phyloP scores from a whole-genome alignment of 2,888 invertebrate species.

The Archaeoteleia sp. region DNA sequence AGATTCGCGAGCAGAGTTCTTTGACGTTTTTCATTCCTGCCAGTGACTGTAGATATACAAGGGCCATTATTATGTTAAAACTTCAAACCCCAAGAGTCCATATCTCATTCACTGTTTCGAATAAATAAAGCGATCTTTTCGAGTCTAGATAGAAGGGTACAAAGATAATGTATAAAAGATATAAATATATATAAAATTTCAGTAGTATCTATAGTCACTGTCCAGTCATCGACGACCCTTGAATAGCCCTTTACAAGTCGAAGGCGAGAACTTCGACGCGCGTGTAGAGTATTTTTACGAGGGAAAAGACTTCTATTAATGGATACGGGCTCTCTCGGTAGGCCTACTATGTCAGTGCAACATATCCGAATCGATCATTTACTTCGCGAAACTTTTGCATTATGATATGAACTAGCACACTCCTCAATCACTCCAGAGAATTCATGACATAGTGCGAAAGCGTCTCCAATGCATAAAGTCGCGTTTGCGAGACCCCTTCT shows the following conservation, averaged over 20 bases:
- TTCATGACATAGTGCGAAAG: conserved; percentile 19
- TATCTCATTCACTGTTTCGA: no score
- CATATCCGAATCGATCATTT: conserved; percentile 28
- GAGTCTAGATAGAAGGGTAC: no score
- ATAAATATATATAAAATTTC: neutral
- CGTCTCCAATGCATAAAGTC: conserved; percentile 4
- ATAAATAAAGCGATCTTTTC: no score
- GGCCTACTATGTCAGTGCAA: conserved; percentile 19
- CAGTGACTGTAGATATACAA: no score
- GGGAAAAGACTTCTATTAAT: conserved; percentile 23
- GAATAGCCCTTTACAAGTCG: conserved; percentile 11
- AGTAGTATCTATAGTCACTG: no score
- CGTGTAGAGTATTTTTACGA: conserved; percentile 37
- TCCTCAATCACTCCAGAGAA: conserved; percentile 34
- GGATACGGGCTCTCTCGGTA: conserved; percentile 12
- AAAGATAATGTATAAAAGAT: no score
- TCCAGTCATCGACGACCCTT: conserved; percentile 8
- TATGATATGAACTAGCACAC: conserved; percentile 37
- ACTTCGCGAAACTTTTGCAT: conserved; percentile 15
- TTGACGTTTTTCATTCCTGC: no score
- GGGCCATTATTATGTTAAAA: no score
- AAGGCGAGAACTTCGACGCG: conserved; percentile 3
- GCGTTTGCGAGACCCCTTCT: conserved; percentile 4
- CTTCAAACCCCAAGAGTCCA: no score
- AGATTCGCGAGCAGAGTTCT: no score